Base-by-base conservation (phyloP, 2,797 vertebrate species). In the Oreochromis grahami region DNA sequence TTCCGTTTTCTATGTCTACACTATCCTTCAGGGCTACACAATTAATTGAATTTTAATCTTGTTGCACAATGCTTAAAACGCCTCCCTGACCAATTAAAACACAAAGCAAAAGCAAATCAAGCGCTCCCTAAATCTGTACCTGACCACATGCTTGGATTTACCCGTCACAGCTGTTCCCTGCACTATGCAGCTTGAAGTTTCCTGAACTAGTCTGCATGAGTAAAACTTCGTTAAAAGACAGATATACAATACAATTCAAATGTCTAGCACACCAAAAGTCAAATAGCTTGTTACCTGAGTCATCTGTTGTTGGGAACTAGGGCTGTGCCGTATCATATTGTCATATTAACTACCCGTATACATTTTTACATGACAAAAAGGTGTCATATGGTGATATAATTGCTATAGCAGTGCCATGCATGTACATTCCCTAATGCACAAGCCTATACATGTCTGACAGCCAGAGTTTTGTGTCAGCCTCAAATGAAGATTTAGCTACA, bases 1-100 rank as follows among this genome's bases (percentile, higher is more conserved):
- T 26, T 26, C 38, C 8, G 26, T 68, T 9, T 68, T 24, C n/a
- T 68, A 43, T 43, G 24, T 26, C 36, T 43, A 24, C 38, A 24
- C 8, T 13, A 5, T 41, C 60, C 60, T 65, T 21, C 8, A 41
- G 3, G n/a, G n/a, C 36, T 0, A 38, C 60, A 65, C 36, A 41
- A 14, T 65, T 65, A 65, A 24, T 9, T 65, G 12, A 24, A 65
- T 41, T 41, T 41, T 65, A 41, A 9, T 65, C 60, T 24, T 19
- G 11, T 65, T 21, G 36, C 12, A 24, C 36, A 24, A 24, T 24
- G 43, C 0, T 68, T 43, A 68, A 68, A 41, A 68, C 0, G 3
- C 2, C n/a, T 68, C 6, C 13, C 8, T 14, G 12, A 21, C 63
- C 63, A 43, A 24, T 43, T 41, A 24, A 43, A 58, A 58, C 2